These are phyloP conservation scores for Sus scrofa DNA, from an alignment of 2,113 vertebrate species.

Conservation along the genomic window T2T-Sscrofa CM000830.6:123891001-123891500, in stretches of 20 bases:
- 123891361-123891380: background rate
- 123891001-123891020: background rate
- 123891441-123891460: background rate
- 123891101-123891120: conserved; percentile 3
- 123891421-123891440: background rate
- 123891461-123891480: background rate
- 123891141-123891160: background rate
- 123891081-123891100: conserved; percentile 52
- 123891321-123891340: background rate
- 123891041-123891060: background rate
- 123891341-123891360: background rate
- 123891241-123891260: conserved; percentile 9
- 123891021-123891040: background rate
- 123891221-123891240: conserved; percentile 13
- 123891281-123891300: background rate
- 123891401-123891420: background rate
- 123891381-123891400: background rate
- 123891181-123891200: conserved; percentile 38
- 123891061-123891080: background rate
- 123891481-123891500: background rate
- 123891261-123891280: conserved; percentile 14
- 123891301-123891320: too few relatives aligned
- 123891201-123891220: background rate
- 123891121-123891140: background rate
- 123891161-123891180: background rate